Percentiles rank a stretch among this genome's conserved stretches.
Conservation (phyloP, 2,113 vertebrate species). For the Miniopterus natalensis region DNA sequence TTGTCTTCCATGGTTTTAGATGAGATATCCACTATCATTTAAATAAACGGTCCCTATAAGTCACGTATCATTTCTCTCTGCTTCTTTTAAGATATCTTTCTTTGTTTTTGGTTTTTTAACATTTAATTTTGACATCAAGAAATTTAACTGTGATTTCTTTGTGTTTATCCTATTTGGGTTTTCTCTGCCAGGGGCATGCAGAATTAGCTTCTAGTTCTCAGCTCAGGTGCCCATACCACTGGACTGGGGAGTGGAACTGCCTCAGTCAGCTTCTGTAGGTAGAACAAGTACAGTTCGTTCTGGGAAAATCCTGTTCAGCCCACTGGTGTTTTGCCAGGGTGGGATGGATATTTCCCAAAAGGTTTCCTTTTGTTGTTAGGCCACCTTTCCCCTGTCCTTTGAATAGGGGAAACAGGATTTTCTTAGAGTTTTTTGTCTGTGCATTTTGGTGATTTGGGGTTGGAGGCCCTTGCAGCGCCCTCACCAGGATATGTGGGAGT, state of each 20-base stretch:
- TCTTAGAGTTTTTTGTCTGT: not conserved
- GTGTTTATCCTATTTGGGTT: not conserved
- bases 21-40: not conserved
- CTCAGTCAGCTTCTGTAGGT: not conserved
- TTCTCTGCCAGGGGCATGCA: not conserved
- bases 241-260: not conserved
- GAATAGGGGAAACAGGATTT: not conserved
- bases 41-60: not conserved
- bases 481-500: too few species aligned
- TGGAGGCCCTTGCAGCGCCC: not conserved
- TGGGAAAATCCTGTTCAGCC: not conserved
- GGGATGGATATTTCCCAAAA: not conserved
- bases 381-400: not conserved
- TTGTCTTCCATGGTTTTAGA: not conserved
- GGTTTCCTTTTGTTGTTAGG: not conserved
- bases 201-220: not conserved
- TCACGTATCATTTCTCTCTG: not conserved
- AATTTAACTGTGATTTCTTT: not conserved
- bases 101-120: not conserved
- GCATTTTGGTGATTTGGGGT: not conserved
- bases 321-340: not conserved
- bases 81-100: not conserved
- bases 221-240: not conserved
- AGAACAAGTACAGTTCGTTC: not conserved
- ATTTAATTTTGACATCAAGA: not conserved